These are phyloP conservation scores for Oreochromis tanganicae DNA, from an alignment of 2,113 vertebrate species.

Conservation along the genomic window DNA sequence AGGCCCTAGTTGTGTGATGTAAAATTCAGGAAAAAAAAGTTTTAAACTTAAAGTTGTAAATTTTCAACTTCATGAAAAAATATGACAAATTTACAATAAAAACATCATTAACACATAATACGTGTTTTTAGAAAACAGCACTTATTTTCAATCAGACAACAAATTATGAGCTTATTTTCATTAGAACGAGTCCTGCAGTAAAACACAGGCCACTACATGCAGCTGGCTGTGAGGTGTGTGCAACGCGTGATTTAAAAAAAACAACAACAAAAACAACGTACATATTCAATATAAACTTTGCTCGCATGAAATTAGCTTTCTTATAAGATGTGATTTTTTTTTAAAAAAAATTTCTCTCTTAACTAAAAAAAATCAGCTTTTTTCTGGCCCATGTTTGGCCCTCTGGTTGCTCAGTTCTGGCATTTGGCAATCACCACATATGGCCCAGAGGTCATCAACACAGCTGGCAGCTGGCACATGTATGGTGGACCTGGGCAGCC, in stretches of 20 bases:
- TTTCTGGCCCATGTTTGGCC: background rate
- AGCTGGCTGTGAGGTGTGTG: background rate
- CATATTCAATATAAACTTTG: background rate
- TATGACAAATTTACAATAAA: background rate
- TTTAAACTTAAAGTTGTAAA: no score
- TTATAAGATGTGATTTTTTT: background rate
- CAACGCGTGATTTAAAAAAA: background rate
- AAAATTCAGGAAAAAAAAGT: background rate
- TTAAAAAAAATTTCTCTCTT: background rate
- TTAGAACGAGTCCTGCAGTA: background rate
- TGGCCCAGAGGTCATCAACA: background rate
- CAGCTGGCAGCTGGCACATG: background rate
- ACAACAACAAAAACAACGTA: background rate
- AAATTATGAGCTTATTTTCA: background rate
- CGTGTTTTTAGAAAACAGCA: background rate
- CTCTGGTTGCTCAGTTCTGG: background rate
- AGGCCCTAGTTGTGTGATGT: background rate
- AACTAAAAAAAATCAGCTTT: background rate
- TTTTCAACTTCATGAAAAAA: background rate
- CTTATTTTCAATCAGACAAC: background rate
- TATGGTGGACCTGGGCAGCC: background rate
- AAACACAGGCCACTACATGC: background rate
- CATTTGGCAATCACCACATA: background rate
- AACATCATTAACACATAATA: background rate
- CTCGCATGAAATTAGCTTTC: background rate